These are phyloP conservation scores for Porites lobata DNA, from an alignment of 92 coral and sea anemone species.

Conservation along the genomic window DNA sequence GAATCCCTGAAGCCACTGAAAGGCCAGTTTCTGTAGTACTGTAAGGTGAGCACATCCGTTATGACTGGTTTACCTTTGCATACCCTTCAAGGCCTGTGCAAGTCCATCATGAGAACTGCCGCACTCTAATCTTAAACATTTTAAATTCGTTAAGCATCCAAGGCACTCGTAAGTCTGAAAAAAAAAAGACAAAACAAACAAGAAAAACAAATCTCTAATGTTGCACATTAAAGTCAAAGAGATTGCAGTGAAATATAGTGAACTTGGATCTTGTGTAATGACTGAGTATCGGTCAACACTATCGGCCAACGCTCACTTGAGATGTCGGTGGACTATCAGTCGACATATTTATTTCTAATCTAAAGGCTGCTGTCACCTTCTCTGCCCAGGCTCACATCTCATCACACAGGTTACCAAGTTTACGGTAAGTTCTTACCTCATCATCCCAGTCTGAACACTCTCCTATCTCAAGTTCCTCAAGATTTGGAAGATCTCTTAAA, in stretches of 20 bases:
- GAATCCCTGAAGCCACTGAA: no score
- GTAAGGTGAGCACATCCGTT: neutral
- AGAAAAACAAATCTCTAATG: neutral
- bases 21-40: no score
- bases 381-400: no score
- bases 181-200: neutral
- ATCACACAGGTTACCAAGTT: neutral
- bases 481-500: conserved; percentile 39
- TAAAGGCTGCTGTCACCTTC: no score
- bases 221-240: neutral
- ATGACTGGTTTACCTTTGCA: conserved; percentile 59
- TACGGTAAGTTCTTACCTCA: conserved; percentile 47
- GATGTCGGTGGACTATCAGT: no score
- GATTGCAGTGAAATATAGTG: no score
- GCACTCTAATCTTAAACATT: conserved; percentile 69
- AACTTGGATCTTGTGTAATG: no score
- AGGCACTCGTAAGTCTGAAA: conserved; percentile 67
- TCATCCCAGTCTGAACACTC: conserved; percentile 78
- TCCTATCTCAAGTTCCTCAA: conserved; percentile 77
- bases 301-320: no score
- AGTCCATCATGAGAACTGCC: conserved; percentile 56
- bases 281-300: no score
- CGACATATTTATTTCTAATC: no score
- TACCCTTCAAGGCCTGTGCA: conserved; percentile 41
- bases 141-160: conserved; percentile 48